Conservation (phyloP, 2,888 invertebrate genomes). For the Chaetogeoica ovagalla region DNA sequence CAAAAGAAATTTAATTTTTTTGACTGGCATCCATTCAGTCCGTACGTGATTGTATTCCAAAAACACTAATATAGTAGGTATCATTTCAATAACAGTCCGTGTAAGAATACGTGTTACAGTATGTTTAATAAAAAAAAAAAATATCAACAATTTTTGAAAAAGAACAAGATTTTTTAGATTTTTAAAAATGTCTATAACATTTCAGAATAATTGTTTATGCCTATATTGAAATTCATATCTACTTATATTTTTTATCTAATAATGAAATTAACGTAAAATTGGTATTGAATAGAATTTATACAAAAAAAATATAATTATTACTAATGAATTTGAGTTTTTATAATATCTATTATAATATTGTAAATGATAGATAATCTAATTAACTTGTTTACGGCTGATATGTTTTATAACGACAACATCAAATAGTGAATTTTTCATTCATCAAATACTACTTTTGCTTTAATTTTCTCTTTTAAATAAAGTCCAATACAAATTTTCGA, state of each 20-base stretch:
- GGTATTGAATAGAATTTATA: neutral
- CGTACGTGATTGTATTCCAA: slow-evolving; percentile 18
- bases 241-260: no score
- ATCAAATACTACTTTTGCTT: neutral
- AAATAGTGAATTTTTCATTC: slow-evolving; percentile 6
- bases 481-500: neutral
- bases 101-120: neutral
- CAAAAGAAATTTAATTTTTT: neutral
- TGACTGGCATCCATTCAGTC: neutral
- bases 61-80: neutral
- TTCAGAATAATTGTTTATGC: no score
- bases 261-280: no score
- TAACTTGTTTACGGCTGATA: neutral
- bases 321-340: no score
- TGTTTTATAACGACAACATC: neutral
- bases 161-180: no score
- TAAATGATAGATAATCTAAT: neutral
- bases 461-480: slow-evolving; percentile 21
- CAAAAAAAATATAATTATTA: neutral
- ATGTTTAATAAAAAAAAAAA: no score
- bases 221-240: no score
- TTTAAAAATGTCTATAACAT: no score
- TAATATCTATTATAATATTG: neutral
- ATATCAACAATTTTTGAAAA: no score
- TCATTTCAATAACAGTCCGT: slow-evolving; percentile 2